phyloP scores from a whole-genome alignment of 2,888 invertebrate species.

The Drosophila koepferae region DNA sequence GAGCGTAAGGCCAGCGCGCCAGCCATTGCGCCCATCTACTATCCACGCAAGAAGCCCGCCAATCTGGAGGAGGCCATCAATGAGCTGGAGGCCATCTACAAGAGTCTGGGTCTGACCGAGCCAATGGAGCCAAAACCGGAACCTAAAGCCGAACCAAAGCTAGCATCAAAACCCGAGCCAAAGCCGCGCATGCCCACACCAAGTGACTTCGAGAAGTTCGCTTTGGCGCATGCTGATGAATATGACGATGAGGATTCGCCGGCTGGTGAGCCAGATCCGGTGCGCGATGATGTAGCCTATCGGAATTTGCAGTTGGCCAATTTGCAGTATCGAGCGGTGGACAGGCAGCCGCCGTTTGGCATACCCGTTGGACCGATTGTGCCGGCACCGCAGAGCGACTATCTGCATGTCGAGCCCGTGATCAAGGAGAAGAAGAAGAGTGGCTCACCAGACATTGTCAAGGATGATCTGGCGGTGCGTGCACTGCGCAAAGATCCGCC shows the following conservation, averaged over 20 bases:
- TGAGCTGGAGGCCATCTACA: conserved; percentile 96
- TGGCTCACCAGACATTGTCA: conserved; percentile 90
- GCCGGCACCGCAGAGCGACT: conserved; percentile 92
- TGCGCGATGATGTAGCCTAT: conserved; percentile 93
- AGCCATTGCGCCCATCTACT: conserved; percentile 76
- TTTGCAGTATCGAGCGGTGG: conserved; percentile 89
- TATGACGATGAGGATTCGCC: conserved; percentile 86
- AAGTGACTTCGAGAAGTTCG: conserved; percentile 84
- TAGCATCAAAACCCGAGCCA: conserved; percentile 26
- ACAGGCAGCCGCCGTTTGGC: conserved; percentile 95
- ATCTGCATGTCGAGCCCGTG: conserved; percentile 90
- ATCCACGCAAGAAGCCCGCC: conserved; percentile 87
- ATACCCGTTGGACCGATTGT: conserved; percentile 94
- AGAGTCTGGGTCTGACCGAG: conserved; percentile 93
- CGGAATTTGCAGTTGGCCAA: conserved; percentile 92
- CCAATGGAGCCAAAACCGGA: conserved; percentile 40
- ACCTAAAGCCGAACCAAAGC: not conserved
- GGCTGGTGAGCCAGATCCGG: conserved; percentile 91
- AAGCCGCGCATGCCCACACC: conserved; percentile 78
- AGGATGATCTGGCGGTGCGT: conserved; percentile 95
- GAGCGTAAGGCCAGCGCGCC: conserved; percentile 75
- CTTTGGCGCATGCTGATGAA: conserved; percentile 87
- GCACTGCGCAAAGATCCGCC: conserved; percentile 92
- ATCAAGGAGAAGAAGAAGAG: conserved; percentile 85
- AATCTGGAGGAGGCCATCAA: conserved; percentile 95